Conservation (phyloP, 2,888 invertebrate species). For the Eulithis testata region DNA sequence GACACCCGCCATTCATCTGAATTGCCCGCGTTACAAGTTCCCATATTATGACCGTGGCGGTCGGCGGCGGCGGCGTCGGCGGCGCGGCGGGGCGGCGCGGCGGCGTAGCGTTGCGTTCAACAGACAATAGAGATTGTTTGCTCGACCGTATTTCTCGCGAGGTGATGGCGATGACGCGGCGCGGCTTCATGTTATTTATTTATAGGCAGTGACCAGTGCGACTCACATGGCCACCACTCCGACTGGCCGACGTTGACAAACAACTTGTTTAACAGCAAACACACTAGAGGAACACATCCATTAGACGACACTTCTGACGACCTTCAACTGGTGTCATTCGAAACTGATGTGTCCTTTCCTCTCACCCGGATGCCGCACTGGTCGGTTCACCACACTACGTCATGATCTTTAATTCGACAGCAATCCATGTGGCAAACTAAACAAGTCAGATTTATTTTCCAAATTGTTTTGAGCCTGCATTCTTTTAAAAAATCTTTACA, state of each 20-base stretch:
- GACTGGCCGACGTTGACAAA: conserved; percentile 72
- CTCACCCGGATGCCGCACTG: conserved; percentile 9
- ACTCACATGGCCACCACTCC: conserved; percentile 56
- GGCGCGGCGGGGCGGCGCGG: conserved; percentile 16
- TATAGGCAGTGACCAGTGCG: conserved; percentile 60
- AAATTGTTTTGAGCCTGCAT: too few relatives aligned
- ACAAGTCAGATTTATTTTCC: too few relatives aligned
- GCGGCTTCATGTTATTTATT: conserved; percentile 66
- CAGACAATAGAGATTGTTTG: conserved; percentile 63
- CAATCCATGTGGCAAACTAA: too few relatives aligned
- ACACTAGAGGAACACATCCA: conserved; percentile 58
- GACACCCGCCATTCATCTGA: conserved; percentile 54
- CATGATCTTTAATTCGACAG: background rate
- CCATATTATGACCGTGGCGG: conserved; percentile 46
- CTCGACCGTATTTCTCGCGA: conserved; percentile 49
- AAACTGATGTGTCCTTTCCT: conserved; percentile 41
- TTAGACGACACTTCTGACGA: conserved; percentile 59
- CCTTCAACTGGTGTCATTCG: conserved; percentile 56
- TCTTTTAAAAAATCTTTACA: too few relatives aligned
- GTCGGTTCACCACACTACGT: background rate
- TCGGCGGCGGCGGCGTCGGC: conserved; percentile 24
- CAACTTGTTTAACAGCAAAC: conserved; percentile 64
- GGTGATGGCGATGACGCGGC: conserved; percentile 49
- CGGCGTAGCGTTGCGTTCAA: conserved; percentile 46
- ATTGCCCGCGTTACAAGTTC: conserved; percentile 41